Evolutionary conservation across 2,797 vertebrate genomes (phyloP), one percentile per base, ranked within the genome.

Genomic region (Tenualosa thibaudeaui): DNA sequence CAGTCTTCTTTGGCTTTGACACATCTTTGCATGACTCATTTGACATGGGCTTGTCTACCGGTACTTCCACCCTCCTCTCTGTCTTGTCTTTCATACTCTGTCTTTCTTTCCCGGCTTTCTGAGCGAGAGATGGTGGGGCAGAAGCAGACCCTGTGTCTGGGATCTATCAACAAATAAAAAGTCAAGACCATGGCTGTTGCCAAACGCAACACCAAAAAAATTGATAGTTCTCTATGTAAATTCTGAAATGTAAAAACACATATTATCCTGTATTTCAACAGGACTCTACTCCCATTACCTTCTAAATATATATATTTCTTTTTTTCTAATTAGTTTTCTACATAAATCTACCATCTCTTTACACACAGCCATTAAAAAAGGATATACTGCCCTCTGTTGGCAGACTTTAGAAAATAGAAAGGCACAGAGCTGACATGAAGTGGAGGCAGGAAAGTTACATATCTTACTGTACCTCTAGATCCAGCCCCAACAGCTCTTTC

Each of bases 311-410:
- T n/a, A n/a, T n/a, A n/a, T n/a, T n/a, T n/a, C n/a, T n/a, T 31
- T 31, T 31, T 31, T 31, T 31, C 31, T 31, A 31, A 31, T 31
- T n/a, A 9, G 50, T 12, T 7, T 51, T 12, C 50, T 12, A 7
- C n/a, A 24, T 24, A 8, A 24, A 62, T 24, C 58, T 0, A 2
- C 6, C 22, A 62, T 62, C 22, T 62, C 22, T 19, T 5, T n/a
- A 58, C 22, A 58, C 31, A 15, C 10, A 40, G 3, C 26, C 26
- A 40, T 71, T 37, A 4, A 71, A 31, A 31, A 17, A 15, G 65
- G 13, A 71, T 68, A 86, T 87, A 86, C 92, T 93, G 93, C 93
- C 94, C 93, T 91, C 95, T 95, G 65, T 81, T 94, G 95, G 22
- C 17, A 22, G 15, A 43, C 5, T 46, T 6, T 3, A 62, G 58